Evolutionary conservation across 92 coral and sea anemone genomes (phyloP).

Genomic region (Parazoanthus swiftii): DNA sequence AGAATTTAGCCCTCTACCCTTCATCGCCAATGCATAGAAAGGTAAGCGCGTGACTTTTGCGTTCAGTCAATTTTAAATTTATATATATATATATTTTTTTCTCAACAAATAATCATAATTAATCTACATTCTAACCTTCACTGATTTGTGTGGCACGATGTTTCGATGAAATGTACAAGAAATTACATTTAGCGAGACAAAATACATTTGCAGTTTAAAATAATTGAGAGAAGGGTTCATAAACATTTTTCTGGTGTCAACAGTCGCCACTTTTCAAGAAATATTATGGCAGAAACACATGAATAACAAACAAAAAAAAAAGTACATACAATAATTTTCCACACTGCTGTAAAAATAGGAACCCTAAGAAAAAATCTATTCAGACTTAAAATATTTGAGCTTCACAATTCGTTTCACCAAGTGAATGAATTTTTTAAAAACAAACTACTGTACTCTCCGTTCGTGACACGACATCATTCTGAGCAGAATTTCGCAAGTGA

Average conservation of each 20-base stretch:
- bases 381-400: conserved; percentile 22
- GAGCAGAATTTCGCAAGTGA: conserved; percentile 19
- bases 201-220: conserved; percentile 23
- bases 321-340: conserved; percentile 24
- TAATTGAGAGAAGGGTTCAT: conserved; percentile 18
- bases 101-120: conserved; percentile 19
- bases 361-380: conserved; percentile 16
- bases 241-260: conserved; percentile 22
- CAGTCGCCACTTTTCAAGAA: conserved; percentile 27
- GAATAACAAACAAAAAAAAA: background rate
- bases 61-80: conserved; percentile 19
- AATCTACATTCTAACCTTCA: conserved; percentile 20
- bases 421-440: conserved; percentile 1
- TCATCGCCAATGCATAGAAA: conserved; percentile 18
- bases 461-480: background rate
- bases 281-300: conserved; percentile 25
- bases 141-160: conserved; percentile 23
- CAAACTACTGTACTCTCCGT: too few relatives aligned
- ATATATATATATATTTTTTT: background rate
- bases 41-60: conserved; percentile 19
- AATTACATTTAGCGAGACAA: conserved; percentile 25
- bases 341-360: conserved; percentile 25
- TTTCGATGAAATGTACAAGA: conserved; percentile 9
- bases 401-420: conserved; percentile 23
- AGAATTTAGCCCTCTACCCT: conserved; percentile 7